phyloP scores from a whole-genome alignment of 1,140 invertebrate genomes.

The Diploscapter pachys region DNA sequence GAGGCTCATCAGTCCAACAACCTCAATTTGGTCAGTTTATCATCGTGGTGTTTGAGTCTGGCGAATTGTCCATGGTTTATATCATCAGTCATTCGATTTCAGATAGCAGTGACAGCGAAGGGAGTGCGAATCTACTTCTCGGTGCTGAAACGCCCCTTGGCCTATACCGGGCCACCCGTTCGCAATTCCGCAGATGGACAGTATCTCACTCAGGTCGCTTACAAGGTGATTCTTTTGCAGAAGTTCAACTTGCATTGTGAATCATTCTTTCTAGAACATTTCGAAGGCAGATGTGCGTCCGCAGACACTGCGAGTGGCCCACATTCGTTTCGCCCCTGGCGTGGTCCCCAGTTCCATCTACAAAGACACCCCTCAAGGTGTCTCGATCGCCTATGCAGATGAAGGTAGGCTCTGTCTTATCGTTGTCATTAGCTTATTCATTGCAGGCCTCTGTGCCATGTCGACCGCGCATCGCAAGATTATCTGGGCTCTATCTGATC shows the following conservation, averaged over 20 bases:
- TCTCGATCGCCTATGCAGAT: conserved; percentile 19
- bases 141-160: conserved; percentile 26
- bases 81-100: conserved; percentile 32
- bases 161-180: neutral
- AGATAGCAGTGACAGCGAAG: conserved; percentile 85
- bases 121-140: conserved; percentile 61
- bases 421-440: neutral
- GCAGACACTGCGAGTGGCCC: conserved; percentile 18
- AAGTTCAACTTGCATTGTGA: neutral
- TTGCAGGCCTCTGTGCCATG: too few species aligned
- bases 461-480: neutral
- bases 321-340: conserved; percentile 32
- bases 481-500: conserved; percentile 22
- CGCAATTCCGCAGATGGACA: neutral
- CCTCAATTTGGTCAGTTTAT: conserved; percentile 14
- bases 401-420: conserved; percentile 6
- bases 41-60: neutral
- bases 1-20: conserved; percentile 14
- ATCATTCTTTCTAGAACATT: neutral
- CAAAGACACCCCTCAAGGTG: conserved; percentile 9
- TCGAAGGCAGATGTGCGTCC: conserved; percentile 11
- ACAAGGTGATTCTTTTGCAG: too few species aligned
- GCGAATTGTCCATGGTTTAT: neutral
- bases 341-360: conserved; percentile 26
- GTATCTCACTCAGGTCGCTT: too few species aligned